Percentiles rank a stretch among this genome's conserved stretches.
Evolutionary conservation across 2,113 vertebrate species (phyloP).

Genomic region (Catharus bicknelli): DNA sequence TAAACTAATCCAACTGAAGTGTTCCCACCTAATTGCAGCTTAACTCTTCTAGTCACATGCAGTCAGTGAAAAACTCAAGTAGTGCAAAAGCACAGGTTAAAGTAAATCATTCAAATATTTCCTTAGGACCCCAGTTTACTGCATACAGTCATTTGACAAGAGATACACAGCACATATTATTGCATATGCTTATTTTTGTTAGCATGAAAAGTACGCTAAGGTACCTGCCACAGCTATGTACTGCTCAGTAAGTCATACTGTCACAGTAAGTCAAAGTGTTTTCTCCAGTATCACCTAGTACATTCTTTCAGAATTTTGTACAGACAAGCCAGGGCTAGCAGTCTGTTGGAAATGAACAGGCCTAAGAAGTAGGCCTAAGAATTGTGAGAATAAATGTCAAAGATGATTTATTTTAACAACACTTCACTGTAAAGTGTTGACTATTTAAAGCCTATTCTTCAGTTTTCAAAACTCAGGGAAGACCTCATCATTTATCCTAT

Average conservation of each 20-base stretch:
- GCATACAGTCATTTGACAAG: neutral
- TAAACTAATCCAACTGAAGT: neutral
- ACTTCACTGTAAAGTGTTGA: neutral
- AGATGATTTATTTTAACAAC: neutral
- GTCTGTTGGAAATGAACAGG: neutral
- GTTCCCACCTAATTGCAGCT: neutral
- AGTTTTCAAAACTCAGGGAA: neutral
- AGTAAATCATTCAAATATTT: neutral
- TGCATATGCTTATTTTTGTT: neutral
- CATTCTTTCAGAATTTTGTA: neutral
- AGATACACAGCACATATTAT: neutral
- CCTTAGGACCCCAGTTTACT: neutral
- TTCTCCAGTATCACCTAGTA: neutral
- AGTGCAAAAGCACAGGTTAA: neutral
- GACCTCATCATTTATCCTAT: neutral
- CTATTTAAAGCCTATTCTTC: constrained; percentile 12
- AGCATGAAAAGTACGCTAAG: neutral
- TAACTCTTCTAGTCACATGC: neutral
- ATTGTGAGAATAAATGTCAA: neutral
- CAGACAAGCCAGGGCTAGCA: neutral
- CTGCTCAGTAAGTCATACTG: neutral
- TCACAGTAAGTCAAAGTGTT: no score
- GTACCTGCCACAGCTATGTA: neutral
- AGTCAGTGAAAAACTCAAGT: neutral
- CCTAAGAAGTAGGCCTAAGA: neutral